Base-by-base conservation (phyloP, 2,113 vertebrate genomes). In the Cyprinodon tularosa region DNA sequence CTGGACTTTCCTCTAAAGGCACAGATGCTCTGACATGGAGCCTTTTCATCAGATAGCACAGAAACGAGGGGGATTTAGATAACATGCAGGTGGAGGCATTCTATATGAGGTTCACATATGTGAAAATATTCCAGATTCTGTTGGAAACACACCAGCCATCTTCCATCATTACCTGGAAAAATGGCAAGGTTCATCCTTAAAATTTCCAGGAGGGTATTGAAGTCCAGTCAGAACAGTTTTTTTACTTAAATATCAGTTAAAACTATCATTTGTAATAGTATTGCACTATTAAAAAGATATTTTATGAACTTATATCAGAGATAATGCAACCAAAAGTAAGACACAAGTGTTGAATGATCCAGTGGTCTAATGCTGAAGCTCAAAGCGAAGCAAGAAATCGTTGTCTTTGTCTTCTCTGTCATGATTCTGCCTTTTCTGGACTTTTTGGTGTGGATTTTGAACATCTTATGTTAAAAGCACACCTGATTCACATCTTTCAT, bases 1-100 rank as follows among this genome's bases (percentile, higher is more conserved):
- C 86, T 88, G 91, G 93, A 93, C 94, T 88, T 93, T 89, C 88
- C 83, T 92, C 91, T 89, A 89, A 94, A 91, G 92, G 92, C 87
- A 88, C 86, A 44, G 53, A 63, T 79, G 76, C 88, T 86, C 88
- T 92, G 91, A 90, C 89, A 93, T 86, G 66, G 76, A 86, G 78
- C 88, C 74, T 84, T 92, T 94, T 93, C 84, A 93, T 93, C 86
- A 90, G 89, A 81, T 90, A 72, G 83, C 82, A 72, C 73, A 68
- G 82, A 93, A 86, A 91, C 67, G 77, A 68, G 60, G 81, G 71
- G 83, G 81, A 85, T 89, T 89, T 85, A 89, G 77, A 90, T 88
- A 29, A 74, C 88, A 87, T 80, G 78, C 84, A 78, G 68, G 86
- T 71, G 45, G 22, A 62, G 50, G 48, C 66, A 76, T 62, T 77